Evolutionary conservation across 2,888 invertebrate species (phyloP).

Genomic region (Eubasilissa splendida): DNA sequence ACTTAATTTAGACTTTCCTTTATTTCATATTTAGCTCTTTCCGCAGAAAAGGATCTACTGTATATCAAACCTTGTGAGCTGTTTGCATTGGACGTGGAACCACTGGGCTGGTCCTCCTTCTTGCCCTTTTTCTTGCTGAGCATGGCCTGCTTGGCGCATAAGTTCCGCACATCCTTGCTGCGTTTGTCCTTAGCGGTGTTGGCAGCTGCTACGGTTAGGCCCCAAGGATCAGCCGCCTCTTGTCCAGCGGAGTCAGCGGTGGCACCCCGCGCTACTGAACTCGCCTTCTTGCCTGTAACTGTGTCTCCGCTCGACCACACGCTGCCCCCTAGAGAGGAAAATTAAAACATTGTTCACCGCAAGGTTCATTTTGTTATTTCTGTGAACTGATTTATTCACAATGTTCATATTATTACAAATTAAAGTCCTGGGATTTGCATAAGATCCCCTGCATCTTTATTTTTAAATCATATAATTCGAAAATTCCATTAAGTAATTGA

Average conservation of each 20-base stretch:
- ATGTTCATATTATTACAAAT: no score
- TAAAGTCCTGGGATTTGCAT: no score
- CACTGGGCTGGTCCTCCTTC: conserved; percentile 49
- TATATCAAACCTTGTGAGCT: conserved; percentile 43
- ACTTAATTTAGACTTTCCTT: no score
- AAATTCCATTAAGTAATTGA: no score
- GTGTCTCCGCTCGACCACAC: conserved; percentile 40
- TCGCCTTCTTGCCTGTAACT: conserved; percentile 73
- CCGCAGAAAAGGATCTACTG: no score
- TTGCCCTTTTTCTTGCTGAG: conserved; percentile 63
- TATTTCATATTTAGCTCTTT: no score
- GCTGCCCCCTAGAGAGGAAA: conserved; percentile 43
- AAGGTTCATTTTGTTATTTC: no score
- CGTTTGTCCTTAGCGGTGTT: conserved; percentile 92
- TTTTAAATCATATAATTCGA: no score
- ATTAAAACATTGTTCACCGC: no score
- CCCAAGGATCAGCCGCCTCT: conserved; percentile 80
- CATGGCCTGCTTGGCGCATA: conserved; percentile 67
- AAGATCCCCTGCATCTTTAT: no score
- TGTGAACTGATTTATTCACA: no score
- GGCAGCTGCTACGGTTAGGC: conserved; percentile 87
- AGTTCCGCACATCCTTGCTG: conserved; percentile 86
- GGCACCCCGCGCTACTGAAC: conserved; percentile 81
- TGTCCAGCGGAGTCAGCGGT: conserved; percentile 64
- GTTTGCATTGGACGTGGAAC: conserved; percentile 45